Percentiles rank a stretch among this genome's conserved stretches.
Evolutionary conservation across 1,140 invertebrate genomes (phyloP).

Genomic region (Drosophila novamexicana): DNA sequence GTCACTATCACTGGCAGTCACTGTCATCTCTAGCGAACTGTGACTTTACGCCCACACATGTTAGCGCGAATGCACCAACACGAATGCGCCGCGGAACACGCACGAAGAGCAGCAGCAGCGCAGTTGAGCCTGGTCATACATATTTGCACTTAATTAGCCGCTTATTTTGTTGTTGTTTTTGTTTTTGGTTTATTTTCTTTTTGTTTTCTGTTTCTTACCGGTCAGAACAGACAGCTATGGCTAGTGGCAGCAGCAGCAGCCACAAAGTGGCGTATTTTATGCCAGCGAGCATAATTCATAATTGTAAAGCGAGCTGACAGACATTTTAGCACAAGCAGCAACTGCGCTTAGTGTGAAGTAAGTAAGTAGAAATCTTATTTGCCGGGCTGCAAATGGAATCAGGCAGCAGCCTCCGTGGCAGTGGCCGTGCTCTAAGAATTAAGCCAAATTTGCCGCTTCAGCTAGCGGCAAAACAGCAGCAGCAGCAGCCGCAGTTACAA

Average conservation of each 20-base stretch:
- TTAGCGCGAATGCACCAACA: constrained; percentile 34
- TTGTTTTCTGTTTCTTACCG: background rate
- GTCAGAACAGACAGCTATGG: constrained; percentile 35
- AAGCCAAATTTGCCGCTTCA: constrained; percentile 80
- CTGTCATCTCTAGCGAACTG: constrained; percentile 58
- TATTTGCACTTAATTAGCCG: constrained; percentile 80
- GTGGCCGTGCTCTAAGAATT: constrained; percentile 50
- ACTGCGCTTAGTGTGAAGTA: constrained; percentile 16
- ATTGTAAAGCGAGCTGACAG: constrained; percentile 66
- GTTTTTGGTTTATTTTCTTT: constrained; percentile 24
- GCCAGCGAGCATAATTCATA: constrained; percentile 75
- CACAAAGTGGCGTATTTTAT: constrained; percentile 66
- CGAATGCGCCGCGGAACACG: constrained; percentile 40
- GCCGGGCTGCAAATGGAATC: constrained; percentile 35
- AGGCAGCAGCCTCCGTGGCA: constrained; percentile 21
- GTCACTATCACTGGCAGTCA: constrained; percentile 9
- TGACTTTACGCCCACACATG: constrained; percentile 55
- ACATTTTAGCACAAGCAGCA: constrained; percentile 43
- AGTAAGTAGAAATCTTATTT: constrained; percentile 62
- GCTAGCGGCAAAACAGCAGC: constrained; percentile 46
- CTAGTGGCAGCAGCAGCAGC: constrained; percentile 13
- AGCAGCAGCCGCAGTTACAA: constrained; percentile 33
- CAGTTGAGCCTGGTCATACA: constrained; percentile 62
- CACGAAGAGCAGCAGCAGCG: constrained; percentile 26
- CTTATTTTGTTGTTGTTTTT: constrained; percentile 45